Percentiles rank a stretch among this genome's conserved stretches.
These are phyloP conservation scores for Leptinotarsa haldemani DNA, from an alignment of 2,888 invertebrate species.

Conservation along the genomic window DNA sequence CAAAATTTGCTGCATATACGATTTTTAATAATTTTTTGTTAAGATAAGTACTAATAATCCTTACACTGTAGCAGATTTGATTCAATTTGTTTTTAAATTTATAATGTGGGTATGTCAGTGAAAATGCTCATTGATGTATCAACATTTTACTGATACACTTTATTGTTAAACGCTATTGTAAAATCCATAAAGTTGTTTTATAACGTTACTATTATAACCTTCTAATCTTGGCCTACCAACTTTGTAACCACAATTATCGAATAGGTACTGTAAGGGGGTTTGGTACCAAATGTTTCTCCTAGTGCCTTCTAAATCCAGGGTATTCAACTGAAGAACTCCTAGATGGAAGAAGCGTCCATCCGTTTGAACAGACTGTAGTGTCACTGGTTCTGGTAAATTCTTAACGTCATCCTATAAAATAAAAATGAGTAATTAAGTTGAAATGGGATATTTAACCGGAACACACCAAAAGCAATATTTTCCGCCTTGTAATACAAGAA, in stretches of 20 bases:
- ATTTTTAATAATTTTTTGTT: too few species aligned
- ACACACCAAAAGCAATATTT: not conserved
- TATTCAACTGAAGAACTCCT: slow-evolving; percentile 86
- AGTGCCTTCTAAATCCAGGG: slow-evolving; percentile 75
- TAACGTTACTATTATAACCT: slow-evolving; percentile 83
- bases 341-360: slow-evolving; percentile 84
- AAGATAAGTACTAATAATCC: too few species aligned
- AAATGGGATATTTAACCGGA: not conserved
- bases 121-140: too few species aligned
- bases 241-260: slow-evolving; percentile 74
- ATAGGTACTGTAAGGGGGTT: slow-evolving; percentile 74
- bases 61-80: too few species aligned
- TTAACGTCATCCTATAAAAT: slow-evolving; percentile 69
- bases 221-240: slow-evolving; percentile 75
- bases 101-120: too few species aligned
- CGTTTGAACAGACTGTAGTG: slow-evolving; percentile 85
- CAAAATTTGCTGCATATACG: too few species aligned
- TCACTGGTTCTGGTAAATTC: slow-evolving; percentile 80
- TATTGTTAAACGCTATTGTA: slow-evolving; percentile 73
- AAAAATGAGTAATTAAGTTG: slow-evolving; percentile 18
- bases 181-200: slow-evolving; percentile 82
- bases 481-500: not conserved
- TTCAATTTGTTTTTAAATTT: too few species aligned
- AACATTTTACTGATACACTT: not conserved
- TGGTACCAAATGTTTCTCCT: slow-evolving; percentile 86